phyloP scores from a whole-genome alignment of 2,113 vertebrate species.

The Galeopterus variegatus region DNA sequence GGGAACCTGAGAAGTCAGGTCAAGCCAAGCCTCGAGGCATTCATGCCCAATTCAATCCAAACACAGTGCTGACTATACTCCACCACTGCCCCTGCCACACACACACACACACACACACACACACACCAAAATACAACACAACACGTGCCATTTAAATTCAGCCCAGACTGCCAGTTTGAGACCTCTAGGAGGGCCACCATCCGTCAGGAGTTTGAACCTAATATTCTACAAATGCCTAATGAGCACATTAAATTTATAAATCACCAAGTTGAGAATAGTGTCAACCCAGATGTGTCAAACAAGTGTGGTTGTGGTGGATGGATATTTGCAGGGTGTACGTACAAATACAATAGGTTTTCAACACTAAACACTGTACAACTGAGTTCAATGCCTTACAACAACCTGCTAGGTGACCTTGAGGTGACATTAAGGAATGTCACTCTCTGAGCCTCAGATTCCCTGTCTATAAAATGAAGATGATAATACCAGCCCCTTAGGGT shows the following conservation, averaged over 20 bases:
- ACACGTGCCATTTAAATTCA: neutral
- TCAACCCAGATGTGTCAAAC: neutral
- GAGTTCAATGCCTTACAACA: neutral
- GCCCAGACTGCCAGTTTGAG: neutral
- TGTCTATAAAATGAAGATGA: neutral
- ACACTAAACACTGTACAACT: neutral
- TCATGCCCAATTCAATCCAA: neutral
- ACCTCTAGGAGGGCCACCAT: neutral
- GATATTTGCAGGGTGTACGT: neutral
- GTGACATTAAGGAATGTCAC: neutral
- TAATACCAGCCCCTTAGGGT: neutral
- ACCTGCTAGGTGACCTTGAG: neutral
- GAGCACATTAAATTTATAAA: neutral
- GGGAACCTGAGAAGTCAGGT: neutral
- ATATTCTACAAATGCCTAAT: neutral
- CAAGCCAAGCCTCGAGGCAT: slow-evolving; percentile 1
- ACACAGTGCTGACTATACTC: neutral
- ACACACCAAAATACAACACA: neutral
- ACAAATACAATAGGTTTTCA: neutral
- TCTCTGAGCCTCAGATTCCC: neutral
- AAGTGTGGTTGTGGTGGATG: neutral
- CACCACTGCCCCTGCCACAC: too few relatives aligned
- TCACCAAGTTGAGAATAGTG: neutral
- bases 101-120: too few relatives aligned
- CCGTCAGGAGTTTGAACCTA: neutral